Base-by-base conservation (phyloP, 2,888 invertebrate species). In the Orthosia gothica region DNA sequence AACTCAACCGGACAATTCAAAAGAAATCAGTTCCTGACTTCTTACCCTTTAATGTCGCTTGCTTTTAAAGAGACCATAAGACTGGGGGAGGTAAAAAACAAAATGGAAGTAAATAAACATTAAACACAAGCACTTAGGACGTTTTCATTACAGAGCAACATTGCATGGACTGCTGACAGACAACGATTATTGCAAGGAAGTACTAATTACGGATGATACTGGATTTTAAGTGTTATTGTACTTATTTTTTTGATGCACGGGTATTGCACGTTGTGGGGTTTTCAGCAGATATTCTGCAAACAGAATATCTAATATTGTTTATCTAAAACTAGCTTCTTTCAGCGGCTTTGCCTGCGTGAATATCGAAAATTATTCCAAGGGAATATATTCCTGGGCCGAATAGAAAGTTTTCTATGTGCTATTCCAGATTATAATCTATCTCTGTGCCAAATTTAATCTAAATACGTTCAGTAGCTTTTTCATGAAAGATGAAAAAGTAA, bases 111-210 rank as follows among this genome's bases (percentile, higher is more conserved):
- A 93, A 94, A 93, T 95, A 95, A 94, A 95, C 93, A 93, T 94
- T 94, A 94, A 95, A 93, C 93, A 93, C 92, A 81, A 92, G 92
- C 92, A 94, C 94, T 95, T 94, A 92, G 92, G 94, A 93, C 92
- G 91, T 95, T 95, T 95, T 96, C 95, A 95, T 96, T 95, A 95
- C 92, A 92, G 90, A 90, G 91, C 82, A 94, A 94, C 93, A 94
- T 95, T 95, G 95, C 94, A 95, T 95, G 94, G 79, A 64, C 26
- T 93, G 94, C 91, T 91, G 93, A 92, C 91, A 90, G 91, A 91
- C 91, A 89, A 89, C 93, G 92, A 93, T 95, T 95, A 93, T 94
- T 94, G 89, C 91, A 88, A 92, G 91, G 93, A 94, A 94, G 94
- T 94, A 94, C 95, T 95, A 95, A 95, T 95, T 94, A 94, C 90